These are phyloP conservation scores for Drosophila sulfurigaster DNA, from an alignment of 1,140 invertebrate genomes.

Conservation along the genomic window DNA sequence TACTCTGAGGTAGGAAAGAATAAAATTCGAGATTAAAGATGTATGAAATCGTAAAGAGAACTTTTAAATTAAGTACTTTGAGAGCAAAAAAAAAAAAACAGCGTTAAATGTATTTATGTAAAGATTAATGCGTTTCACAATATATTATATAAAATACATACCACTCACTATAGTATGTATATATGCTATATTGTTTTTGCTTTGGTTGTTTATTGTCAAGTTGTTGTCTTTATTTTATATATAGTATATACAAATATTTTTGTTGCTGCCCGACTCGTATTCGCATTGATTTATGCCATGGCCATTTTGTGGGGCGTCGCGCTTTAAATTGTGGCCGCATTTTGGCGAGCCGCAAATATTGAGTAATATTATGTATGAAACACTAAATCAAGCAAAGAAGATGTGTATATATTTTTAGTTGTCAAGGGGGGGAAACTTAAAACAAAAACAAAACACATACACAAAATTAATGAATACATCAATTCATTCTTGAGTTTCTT, in stretches of 20 bases:
- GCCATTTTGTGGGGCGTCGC: conserved; percentile 32
- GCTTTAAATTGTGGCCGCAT: conserved; percentile 56
- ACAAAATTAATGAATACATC: no score
- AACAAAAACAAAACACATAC: no score
- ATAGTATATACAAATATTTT: not conserved
- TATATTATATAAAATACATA: conserved; percentile 16
- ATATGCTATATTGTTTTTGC: conserved; percentile 38
- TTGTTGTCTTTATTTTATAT: not conserved
- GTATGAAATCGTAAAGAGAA: not conserved
- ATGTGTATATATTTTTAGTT: conserved; percentile 1
- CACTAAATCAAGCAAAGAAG: conserved; percentile 17
- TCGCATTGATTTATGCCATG: conserved; percentile 58
- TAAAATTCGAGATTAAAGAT: not conserved
- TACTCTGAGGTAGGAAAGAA: not conserved
- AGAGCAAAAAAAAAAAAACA: no score
- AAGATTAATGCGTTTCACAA: conserved; percentile 58
- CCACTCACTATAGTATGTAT: conserved; percentile 9
- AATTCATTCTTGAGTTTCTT: no score
- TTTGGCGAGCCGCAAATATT: conserved; percentile 65
- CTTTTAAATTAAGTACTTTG: not conserved
- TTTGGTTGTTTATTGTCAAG: conserved; percentile 22
- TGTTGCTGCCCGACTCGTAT: conserved; percentile 3
- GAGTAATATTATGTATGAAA: conserved; percentile 37
- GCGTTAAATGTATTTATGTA: conserved; percentile 47
- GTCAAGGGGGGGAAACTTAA: not conserved